These are phyloP conservation scores for Squalus acanthias DNA, from an alignment of 2,797 vertebrate genomes.

Conservation along the genomic window DNA sequence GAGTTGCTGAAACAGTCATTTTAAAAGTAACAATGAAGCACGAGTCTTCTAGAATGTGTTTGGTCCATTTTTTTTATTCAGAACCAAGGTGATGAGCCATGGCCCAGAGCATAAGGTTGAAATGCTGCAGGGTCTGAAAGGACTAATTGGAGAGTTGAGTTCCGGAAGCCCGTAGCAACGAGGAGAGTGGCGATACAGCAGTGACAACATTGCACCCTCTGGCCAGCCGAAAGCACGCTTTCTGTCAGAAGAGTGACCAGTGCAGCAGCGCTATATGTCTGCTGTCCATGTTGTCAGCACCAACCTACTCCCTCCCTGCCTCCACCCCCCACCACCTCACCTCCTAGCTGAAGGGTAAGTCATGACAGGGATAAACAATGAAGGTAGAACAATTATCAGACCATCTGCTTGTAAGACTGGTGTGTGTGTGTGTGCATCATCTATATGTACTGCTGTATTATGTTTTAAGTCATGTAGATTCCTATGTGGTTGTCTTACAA, in stretches of 20 bases:
- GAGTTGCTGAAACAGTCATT: neutral
- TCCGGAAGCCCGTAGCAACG: neutral
- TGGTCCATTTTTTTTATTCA: neutral
- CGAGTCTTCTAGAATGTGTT: neutral
- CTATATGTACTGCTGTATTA: neutral
- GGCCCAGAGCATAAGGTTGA: neutral
- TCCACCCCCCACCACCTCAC: neutral
- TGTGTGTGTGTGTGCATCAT: neutral
- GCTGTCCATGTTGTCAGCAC: neutral
- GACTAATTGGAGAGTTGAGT: neutral
- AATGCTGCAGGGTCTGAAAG: neutral
- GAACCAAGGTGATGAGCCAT: neutral
- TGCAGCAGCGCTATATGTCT: neutral
- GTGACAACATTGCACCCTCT: neutral
- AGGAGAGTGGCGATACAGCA: neutral
- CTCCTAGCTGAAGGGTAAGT: neutral
- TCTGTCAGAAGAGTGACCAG: neutral
- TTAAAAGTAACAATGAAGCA: neutral
- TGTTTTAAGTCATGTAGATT: neutral
- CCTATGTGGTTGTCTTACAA: neutral
- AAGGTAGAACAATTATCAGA: neutral
- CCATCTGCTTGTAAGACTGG: neutral
- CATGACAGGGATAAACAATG: neutral
- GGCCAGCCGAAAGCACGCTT: neutral
- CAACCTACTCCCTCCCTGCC: neutral